phyloP scores from a whole-genome alignment of 2,888 invertebrate species.

The Syrista parreyssii region DNA sequence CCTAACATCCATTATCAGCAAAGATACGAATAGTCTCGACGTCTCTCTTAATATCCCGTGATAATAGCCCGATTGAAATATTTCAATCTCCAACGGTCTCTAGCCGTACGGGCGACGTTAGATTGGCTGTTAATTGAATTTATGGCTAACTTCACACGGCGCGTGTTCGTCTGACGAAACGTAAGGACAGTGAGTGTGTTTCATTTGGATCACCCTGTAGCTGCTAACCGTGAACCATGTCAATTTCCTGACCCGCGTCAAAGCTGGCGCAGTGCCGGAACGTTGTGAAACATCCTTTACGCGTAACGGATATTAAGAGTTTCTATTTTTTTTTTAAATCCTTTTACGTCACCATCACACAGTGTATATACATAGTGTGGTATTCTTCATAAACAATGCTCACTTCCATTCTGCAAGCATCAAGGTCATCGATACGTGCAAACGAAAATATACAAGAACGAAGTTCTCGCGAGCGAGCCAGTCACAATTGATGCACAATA shows the following conservation, averaged over 20 bases:
- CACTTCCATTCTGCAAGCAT: neutral
- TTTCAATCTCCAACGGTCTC: neutral
- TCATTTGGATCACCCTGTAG: neutral
- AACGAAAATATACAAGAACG: neutral
- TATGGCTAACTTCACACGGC: neutral
- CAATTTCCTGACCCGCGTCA: neutral
- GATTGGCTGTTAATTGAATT: neutral
- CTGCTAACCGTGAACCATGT: slow-evolving; percentile 4
- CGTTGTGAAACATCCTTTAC: slow-evolving; percentile 1
- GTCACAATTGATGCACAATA: neutral
- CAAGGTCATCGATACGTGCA: neutral
- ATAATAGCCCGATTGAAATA: neutral
- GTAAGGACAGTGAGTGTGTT: neutral
- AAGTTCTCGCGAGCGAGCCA: neutral
- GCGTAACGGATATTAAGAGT: neutral
- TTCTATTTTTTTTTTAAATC: neutral
- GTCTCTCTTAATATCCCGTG: neutral
- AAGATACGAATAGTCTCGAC: neutral
- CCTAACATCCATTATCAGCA: neutral
- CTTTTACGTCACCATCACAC: neutral
- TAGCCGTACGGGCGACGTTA: neutral
- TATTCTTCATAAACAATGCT: neutral
- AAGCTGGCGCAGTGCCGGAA: neutral
- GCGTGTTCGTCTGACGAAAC: neutral
- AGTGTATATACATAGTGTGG: neutral